Evolutionary conservation across 2,888 invertebrate genomes (phyloP).

Genomic region (Lycia hirtaria): DNA sequence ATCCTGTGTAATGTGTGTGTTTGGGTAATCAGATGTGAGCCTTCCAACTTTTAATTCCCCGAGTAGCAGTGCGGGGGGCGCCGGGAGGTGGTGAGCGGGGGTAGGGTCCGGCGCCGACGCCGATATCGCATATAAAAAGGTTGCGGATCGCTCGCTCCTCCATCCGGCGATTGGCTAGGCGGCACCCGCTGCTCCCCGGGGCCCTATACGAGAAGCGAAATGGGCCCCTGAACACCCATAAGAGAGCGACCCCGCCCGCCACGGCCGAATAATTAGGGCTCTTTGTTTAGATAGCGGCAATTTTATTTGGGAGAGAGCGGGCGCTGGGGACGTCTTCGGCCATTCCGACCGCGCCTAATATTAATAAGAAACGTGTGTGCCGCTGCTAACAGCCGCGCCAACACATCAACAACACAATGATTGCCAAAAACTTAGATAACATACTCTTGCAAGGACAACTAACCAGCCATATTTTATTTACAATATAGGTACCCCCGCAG

Average conservation of each 20-base stretch:
- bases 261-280: conserved; percentile 88
- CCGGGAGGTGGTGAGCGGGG: conserved; percentile 44
- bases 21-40: conserved; percentile 80
- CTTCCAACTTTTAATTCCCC: conserved; percentile 81
- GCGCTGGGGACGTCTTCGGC: conserved; percentile 83
- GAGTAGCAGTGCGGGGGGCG: conserved; percentile 56
- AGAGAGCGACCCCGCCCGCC: conserved; percentile 88
- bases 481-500: conserved; percentile 11
- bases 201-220: conserved; percentile 88
- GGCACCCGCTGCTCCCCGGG: conserved; percentile 86
- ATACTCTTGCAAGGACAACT: too few species aligned
- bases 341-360: conserved; percentile 81
- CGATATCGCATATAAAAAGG: conserved; percentile 85
- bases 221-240: conserved; percentile 89
- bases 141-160: conserved; percentile 84
- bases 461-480: conserved; percentile 57
- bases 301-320: conserved; percentile 86
- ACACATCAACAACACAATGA: too few species aligned
- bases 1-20: conserved; percentile 77
- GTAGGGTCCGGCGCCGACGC: conserved; percentile 74
- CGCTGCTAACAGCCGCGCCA: conserved; percentile 58
- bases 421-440: too few species aligned
- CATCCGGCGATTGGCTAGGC: conserved; percentile 87
- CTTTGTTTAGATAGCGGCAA: conserved; percentile 87
- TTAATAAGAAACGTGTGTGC: conserved; percentile 84